Percentiles rank a stretch among this genome's conserved stretches.
Conservation (phyloP, 2,113 vertebrate species). For the Vidua macroura region DNA sequence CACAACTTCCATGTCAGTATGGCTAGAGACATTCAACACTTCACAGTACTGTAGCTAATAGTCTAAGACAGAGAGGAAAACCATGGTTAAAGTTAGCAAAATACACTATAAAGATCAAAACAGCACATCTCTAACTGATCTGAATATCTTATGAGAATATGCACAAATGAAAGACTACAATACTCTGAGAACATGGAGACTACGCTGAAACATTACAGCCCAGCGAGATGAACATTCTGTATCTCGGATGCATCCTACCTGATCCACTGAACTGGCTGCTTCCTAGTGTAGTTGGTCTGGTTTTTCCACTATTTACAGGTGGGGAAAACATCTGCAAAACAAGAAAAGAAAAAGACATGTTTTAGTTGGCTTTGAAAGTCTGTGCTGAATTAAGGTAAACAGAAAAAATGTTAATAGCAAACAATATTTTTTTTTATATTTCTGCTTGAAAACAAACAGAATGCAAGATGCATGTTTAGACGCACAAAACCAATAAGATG, state of each 20-base stretch:
- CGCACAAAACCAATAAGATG: background rate
- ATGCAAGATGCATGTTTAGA: background rate
- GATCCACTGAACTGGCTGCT: conserved; percentile 97
- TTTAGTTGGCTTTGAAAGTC: conserved; percentile 15
- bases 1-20: background rate
- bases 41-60: background rate
- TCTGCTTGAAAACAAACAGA: conserved; percentile 5
- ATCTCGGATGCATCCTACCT: conserved; percentile 80
- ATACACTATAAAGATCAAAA: background rate
- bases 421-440: background rate
- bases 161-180: background rate
- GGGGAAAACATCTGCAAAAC: conserved; percentile 98
- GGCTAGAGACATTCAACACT: background rate
- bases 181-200: background rate
- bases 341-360: background rate
- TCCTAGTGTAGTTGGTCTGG: conserved; percentile 93
- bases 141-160: background rate
- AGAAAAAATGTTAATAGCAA: background rate
- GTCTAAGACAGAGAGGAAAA: background rate
- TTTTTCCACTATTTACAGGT: conserved; percentile 95
- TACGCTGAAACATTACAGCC: background rate
- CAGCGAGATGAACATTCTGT: background rate
- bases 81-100: background rate
- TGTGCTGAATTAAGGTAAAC: background rate
- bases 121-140: background rate